Evolutionary conservation across 1,140 invertebrate genomes (phyloP).

Genomic region (Gyrodactylus bullatarudis): DNA sequence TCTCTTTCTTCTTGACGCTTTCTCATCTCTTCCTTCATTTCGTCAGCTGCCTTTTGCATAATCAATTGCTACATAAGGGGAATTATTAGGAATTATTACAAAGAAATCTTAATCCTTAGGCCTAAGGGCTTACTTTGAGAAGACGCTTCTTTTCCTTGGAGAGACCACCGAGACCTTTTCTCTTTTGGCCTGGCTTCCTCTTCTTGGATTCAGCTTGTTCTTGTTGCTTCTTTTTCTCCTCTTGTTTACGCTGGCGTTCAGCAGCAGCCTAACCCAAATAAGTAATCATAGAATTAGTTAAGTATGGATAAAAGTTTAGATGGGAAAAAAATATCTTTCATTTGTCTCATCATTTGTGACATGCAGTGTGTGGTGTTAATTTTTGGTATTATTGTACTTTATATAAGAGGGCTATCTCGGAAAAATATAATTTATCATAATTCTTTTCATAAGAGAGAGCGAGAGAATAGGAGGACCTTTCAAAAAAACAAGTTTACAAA

Average conservation of each 20-base stretch:
- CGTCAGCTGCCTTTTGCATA: slow-evolving; percentile 8
- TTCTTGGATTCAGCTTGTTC: not conserved
- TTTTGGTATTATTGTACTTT: no score
- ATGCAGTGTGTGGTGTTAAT: no score
- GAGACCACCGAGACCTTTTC: slow-evolving; percentile 17
- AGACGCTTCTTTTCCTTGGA: slow-evolving; percentile 18
- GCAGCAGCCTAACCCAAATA: not conserved
- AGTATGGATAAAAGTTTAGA: no score
- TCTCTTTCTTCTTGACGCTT: slow-evolving; percentile 8
- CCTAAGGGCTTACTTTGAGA: slow-evolving; percentile 14
- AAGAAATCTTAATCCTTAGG: not conserved
- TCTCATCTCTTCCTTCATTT: slow-evolving; percentile 8
- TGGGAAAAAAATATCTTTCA: no score
- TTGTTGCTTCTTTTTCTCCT: slow-evolving; percentile 3
- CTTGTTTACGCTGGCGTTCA: not conserved
- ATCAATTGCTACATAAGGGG: slow-evolving; percentile 8
- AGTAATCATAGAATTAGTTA: no score
- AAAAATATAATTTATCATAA: no score
- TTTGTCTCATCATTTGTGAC: no score
- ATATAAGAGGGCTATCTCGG: no score
- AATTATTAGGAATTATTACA: not conserved
- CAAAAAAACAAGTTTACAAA: no score
- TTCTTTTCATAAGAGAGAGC: no score
- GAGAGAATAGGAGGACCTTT: no score
- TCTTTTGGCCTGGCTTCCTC: slow-evolving; percentile 10